These are phyloP conservation scores for Xylocopa sonorina DNA, from an alignment of 1,140 invertebrate genomes.

Conservation along the genomic window DNA sequence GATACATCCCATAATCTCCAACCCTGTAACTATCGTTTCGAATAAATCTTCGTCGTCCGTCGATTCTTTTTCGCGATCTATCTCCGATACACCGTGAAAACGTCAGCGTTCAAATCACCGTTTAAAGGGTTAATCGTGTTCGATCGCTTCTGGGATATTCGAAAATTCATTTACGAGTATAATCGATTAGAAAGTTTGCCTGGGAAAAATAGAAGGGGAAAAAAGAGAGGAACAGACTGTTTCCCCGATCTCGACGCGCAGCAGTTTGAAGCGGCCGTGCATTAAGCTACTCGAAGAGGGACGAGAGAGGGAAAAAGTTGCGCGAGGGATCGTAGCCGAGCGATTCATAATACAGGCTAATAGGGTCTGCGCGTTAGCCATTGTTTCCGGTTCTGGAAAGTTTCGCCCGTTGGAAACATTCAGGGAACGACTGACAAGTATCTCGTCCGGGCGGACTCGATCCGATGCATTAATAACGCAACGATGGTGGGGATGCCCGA, in stretches of 20 bases:
- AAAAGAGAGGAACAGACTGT: too few species aligned
- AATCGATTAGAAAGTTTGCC: too few species aligned
- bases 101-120: too few species aligned
- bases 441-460: constrained; percentile 1
- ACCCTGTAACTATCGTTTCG: too few species aligned
- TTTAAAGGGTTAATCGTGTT: too few species aligned
- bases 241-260: not conserved
- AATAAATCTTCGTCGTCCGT: too few species aligned
- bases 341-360: constrained; percentile 59
- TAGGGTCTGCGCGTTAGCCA: constrained; percentile 24
- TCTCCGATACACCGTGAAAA: too few species aligned
- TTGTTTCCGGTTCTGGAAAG: constrained; percentile 45
- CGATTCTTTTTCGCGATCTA: too few species aligned
- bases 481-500: constrained; percentile 44
- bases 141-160: too few species aligned
- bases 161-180: too few species aligned
- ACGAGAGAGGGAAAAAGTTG: constrained; percentile 33
- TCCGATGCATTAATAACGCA: constrained; percentile 58
- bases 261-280: not conserved
- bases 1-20: too few species aligned
- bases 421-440: constrained; percentile 39
- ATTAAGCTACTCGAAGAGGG: not conserved
- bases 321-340: constrained; percentile 4
- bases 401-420: constrained; percentile 56
- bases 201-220: too few species aligned